Percentiles rank a stretch among this genome's conserved stretches.
phyloP scores from a whole-genome alignment of 1,140 invertebrate species.

The Drosophila pallidifrons region DNA sequence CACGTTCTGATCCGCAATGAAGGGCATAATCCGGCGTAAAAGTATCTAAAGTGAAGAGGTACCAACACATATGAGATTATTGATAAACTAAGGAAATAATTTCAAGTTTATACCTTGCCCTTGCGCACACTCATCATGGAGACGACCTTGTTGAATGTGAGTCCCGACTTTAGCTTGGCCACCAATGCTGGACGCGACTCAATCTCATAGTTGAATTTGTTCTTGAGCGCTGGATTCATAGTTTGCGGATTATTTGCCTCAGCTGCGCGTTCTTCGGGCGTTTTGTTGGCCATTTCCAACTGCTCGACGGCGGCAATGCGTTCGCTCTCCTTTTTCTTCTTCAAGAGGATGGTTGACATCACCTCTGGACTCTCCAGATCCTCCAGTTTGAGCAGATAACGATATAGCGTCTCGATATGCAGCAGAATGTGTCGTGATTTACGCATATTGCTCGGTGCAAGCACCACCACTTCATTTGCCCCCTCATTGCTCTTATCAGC shows the following conservation, averaged over 20 bases:
- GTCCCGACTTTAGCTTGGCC: slow-evolving; percentile 87
- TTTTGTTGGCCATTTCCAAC: slow-evolving; percentile 80
- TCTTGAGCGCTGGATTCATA: slow-evolving; percentile 83
- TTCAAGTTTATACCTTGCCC: slow-evolving; percentile 87
- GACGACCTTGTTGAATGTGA: slow-evolving; percentile 88
- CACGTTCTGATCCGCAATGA: slow-evolving; percentile 85
- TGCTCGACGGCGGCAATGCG: slow-evolving; percentile 85
- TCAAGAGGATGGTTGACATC: slow-evolving; percentile 88
- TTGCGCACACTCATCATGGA: slow-evolving; percentile 90
- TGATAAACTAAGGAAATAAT: slow-evolving; percentile 34
- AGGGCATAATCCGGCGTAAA: slow-evolving; percentile 87
- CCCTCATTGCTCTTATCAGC: slow-evolving; percentile 43
- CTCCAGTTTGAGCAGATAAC: slow-evolving; percentile 89
- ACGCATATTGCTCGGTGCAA: slow-evolving; percentile 71
- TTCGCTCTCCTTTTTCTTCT: slow-evolving; percentile 87
- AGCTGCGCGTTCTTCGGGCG: slow-evolving; percentile 70
- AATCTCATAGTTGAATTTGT: slow-evolving; percentile 81
- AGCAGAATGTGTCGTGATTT: slow-evolving; percentile 91
- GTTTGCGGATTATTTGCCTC: slow-evolving; percentile 82
- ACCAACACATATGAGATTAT: neutral
- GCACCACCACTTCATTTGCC: slow-evolving; percentile 50
- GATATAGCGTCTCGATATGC: slow-evolving; percentile 92
- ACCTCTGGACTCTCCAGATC: slow-evolving; percentile 90
- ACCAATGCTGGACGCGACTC: slow-evolving; percentile 85
- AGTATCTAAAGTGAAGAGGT: slow-evolving; percentile 85